Conservation (phyloP, 2,888 invertebrate species). For the Asteroscopus sphinx region DNA sequence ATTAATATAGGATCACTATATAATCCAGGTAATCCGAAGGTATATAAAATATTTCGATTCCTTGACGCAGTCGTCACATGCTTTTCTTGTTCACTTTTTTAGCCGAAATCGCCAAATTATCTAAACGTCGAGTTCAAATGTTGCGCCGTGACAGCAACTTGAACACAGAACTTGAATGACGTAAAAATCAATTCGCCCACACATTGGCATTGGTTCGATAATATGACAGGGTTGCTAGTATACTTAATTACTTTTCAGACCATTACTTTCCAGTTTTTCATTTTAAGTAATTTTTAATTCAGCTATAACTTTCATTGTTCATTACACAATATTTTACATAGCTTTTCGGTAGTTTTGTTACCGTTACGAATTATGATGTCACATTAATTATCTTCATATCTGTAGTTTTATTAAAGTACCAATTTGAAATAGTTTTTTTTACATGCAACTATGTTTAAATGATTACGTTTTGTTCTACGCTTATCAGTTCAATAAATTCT, state of each 20-base stretch:
- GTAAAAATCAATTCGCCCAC: conserved; percentile 75
- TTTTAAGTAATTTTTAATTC: too few relatives aligned
- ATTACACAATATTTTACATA: too few relatives aligned
- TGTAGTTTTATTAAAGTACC: not conserved
- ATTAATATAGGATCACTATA: not conserved
- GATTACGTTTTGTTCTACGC: conserved; percentile 15
- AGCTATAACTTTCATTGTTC: not conserved
- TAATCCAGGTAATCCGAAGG: conserved; percentile 8
- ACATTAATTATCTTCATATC: too few relatives aligned
- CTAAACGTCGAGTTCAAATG: conserved; percentile 79
- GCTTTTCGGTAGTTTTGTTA: too few relatives aligned
- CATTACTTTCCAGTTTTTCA: not conserved
- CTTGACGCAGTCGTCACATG: conserved; percentile 27
- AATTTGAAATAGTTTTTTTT: not conserved
- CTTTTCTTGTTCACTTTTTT: conserved; percentile 59
- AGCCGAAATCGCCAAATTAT: conserved; percentile 62
- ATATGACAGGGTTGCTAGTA: conserved; percentile 29
- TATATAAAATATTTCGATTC: conserved; percentile 5
- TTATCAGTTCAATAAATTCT: too few relatives aligned
- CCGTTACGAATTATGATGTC: too few relatives aligned
- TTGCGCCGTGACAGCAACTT: conserved; percentile 81
- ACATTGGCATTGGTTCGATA: conserved; percentile 58
- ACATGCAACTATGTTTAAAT: not conserved
- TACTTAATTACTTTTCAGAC: not conserved
- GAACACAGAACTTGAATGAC: conserved; percentile 76